Evolutionary conservation across 2,888 invertebrate species (phyloP), one percentile per base, ranked within the genome.

Genomic region (Mactromeris polynyma): DNA sequence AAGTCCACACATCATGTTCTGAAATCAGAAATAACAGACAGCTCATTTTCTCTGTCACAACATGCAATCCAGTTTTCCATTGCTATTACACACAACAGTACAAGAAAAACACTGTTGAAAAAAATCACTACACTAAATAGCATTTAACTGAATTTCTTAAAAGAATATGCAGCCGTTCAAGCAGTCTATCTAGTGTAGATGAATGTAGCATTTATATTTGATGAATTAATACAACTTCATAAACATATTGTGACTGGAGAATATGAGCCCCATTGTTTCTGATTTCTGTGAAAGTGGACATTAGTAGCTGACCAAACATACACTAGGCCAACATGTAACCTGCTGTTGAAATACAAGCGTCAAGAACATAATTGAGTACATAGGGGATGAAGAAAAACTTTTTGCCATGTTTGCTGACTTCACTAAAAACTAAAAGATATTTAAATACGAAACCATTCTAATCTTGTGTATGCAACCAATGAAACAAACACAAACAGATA

Each of bases 1-100:
- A 84, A 26, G 87, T 85, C 91, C 91, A 91, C 2, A 91, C 91
- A 87, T 91, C 91, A 78, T 84, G 84, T 85, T 91, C 91, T 91
- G 85, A 87, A 91, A 91, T 82, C 79, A 83, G 84, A 90, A 88
- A 77, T 46, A 83, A 82, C 26, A 83, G 80, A 84, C 54, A 77
- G 78, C 84, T 84, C 84, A 78, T 54, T 4, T 77, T 82, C 69
- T 82, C 69, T 69, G 69, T 26, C 81, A 81, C 81, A 69, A 46
- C 36, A 58, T 17, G 36, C 40, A 82, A 40, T 73, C 26, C 36
- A 73, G 33, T 26, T 64, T 26, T 26, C 58, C 58, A 26, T 64
- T 64, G 6, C n/a, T 64, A 6, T 64, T 26, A 64, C 19, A 7
- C 11, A 46, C 46, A 11, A 46, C 46, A 46, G 17, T 17, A 46